phyloP scores from a whole-genome alignment of 1,140 invertebrate species.

The Ostrea edulis region DNA sequence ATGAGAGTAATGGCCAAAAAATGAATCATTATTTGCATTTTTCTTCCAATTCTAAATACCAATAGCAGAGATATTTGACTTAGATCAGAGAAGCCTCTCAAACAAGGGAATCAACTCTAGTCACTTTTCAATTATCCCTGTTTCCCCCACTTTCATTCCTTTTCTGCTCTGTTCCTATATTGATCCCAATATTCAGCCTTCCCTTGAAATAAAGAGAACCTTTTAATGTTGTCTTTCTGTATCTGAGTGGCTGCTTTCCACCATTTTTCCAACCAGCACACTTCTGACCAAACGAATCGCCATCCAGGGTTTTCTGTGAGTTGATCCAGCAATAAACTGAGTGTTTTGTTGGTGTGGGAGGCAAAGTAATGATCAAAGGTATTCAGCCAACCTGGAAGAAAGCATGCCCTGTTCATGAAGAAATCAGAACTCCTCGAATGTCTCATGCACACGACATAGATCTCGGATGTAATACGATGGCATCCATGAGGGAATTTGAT shows the following conservation, averaged over 20 bases:
- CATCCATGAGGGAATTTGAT: too few relatives aligned
- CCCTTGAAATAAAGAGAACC: slow-evolving; percentile 79
- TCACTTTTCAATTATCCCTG: too few relatives aligned
- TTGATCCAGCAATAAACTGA: slow-evolving; percentile 93
- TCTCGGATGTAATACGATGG: too few relatives aligned
- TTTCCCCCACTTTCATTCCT: too few relatives aligned
- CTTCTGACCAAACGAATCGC: slow-evolving; percentile 99
- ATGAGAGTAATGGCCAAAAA: background rate
- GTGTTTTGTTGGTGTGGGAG: slow-evolving; percentile 81
- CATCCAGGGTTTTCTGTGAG: slow-evolving; percentile 87
- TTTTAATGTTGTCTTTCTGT: slow-evolving; percentile 86
- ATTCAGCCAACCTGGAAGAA: slow-evolving; percentile 21
- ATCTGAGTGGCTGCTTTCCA: slow-evolving; percentile 89
- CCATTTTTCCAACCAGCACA: slow-evolving; percentile 95
- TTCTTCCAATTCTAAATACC: too few relatives aligned
- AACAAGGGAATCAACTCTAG: too few relatives aligned
- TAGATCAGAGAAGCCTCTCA: too few relatives aligned
- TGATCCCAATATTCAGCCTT: too few relatives aligned
- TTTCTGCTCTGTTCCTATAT: too few relatives aligned
- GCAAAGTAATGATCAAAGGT: slow-evolving; percentile 21
- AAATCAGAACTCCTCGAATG: too few relatives aligned
- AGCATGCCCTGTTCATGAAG: background rate
- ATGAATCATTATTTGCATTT: background rate
- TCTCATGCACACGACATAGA: too few relatives aligned
- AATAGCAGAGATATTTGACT: too few relatives aligned